Evolutionary conservation across 2,113 vertebrate species (phyloP), one percentile per base, ranked within the genome.

Genomic region (Desmodus rotundus): DNA sequence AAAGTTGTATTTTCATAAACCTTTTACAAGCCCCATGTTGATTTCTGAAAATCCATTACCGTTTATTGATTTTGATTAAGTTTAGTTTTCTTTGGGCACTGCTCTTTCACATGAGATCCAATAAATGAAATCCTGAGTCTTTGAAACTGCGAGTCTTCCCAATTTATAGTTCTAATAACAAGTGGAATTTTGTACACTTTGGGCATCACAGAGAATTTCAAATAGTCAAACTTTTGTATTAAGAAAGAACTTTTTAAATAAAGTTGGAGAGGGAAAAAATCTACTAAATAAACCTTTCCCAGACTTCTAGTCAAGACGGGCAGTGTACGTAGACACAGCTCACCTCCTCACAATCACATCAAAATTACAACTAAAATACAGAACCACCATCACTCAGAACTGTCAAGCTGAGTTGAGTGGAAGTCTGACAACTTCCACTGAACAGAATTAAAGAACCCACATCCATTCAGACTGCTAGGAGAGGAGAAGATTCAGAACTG

Each of bases 21-120:
- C 7, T 95, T 91, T 82, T 72, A 82, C 15, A 63, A 95, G 78
- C 24, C 15, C 11, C 28, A 58, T 82, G 94, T 95, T 94, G 54
- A 84, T 90, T 91, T 93, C 68, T 87, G 74, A 87, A 83, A 93
- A 67, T 77, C 61, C 38, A 70, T 10, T 72, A 13, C 80, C 33
- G 43, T 87, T 76, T 82, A 68, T 43, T 82, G 70, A 74, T 58
- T 78, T 91, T 77, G 24, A 65, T 61, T 68, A 86, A 80, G 20
- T 87, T n/a, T 78, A 72, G 22, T 47, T 80, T 87, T 78, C 77
- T 93, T 38, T 77, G 52, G 63, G 63, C 38, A 50, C 17, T 84
- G 28, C 15, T 95, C 76, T 81, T 96, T 93, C 76, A 83, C 24
- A 77, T 91, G n/a, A 83, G 22, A 87, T 41, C 82, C 84, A 95